phyloP scores from a whole-genome alignment of 2,888 invertebrate species.

The Scaptomyza flava region DNA sequence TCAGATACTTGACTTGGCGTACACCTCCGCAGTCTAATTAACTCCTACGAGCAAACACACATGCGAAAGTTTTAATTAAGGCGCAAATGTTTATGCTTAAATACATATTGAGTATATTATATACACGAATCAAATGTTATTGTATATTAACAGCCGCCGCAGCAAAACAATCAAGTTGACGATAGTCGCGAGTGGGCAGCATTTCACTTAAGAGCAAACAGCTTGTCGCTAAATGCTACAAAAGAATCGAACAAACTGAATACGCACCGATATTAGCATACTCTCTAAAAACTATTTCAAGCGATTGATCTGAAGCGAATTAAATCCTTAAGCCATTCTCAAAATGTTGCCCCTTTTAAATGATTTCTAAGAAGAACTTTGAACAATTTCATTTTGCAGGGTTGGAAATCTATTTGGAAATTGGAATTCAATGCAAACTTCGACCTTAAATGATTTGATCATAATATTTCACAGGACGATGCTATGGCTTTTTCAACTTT shows the following conservation, averaged over 20 bases:
- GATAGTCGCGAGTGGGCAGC: constrained; percentile 41
- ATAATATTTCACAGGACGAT: neutral
- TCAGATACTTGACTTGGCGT: constrained; percentile 38
- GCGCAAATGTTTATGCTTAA: constrained; percentile 2
- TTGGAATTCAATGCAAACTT: too few relatives aligned
- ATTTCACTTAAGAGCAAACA: constrained; percentile 1
- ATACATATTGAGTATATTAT: constrained; percentile 15
- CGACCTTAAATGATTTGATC: too few relatives aligned
- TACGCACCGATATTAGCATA: neutral
- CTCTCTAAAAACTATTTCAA: neutral
- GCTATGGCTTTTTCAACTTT: neutral
- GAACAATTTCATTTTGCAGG: too few relatives aligned
- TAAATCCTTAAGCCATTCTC: too few relatives aligned
- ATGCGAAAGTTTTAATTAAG: constrained; percentile 7
- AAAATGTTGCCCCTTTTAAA: too few relatives aligned
- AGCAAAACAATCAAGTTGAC: constrained; percentile 56
- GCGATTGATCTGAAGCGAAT: neutral
- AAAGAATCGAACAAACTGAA: neutral
- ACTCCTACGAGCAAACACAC: constrained; percentile 64
- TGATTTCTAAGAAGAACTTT: too few relatives aligned
- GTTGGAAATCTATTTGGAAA: too few relatives aligned
- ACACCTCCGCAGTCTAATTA: constrained; percentile 77
- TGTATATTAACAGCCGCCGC: constrained; percentile 46
- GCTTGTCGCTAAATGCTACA: constrained; percentile 2
- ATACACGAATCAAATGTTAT: constrained; percentile 54